phyloP scores from a whole-genome alignment of 2,797 vertebrate genomes.

The Eidolon dupreanum region DNA sequence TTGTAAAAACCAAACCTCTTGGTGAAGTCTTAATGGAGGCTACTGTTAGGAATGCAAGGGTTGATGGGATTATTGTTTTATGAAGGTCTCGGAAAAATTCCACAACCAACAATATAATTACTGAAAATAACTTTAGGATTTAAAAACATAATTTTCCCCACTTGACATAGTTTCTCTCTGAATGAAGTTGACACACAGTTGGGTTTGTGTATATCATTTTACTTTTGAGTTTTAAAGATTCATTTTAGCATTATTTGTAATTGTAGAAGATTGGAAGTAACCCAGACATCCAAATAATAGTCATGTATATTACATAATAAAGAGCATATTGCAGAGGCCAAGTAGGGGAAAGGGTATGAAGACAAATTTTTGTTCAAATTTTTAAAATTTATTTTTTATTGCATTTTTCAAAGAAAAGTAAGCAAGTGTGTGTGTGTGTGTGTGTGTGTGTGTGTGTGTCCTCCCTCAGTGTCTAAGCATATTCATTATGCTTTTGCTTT shows the following conservation, averaged over 20 bases:
- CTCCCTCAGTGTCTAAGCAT: neutral
- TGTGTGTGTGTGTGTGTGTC: neutral
- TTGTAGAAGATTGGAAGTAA: neutral
- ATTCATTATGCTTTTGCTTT: neutral
- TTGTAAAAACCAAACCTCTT: neutral
- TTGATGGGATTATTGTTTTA: neutral
- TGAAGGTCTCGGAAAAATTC: neutral
- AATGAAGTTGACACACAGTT: neutral
- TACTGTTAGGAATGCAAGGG: neutral
- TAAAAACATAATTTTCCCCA: neutral
- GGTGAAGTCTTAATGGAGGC: neutral
- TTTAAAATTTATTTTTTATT: neutral
- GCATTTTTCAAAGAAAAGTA: neutral
- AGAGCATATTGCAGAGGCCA: neutral
- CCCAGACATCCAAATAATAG: neutral
- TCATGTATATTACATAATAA: neutral
- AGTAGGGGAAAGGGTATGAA: neutral
- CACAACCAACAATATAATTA: neutral
- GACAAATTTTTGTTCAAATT: neutral
- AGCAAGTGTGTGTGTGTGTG: neutral
- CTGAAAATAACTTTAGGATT: neutral
- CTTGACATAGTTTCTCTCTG: neutral
- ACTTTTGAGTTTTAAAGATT: neutral
- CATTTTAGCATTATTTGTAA: neutral
- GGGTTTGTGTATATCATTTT: neutral